Percentiles rank a stretch among this genome's conserved stretches.
These are phyloP conservation scores for Drosophila ustulata DNA, from an alignment of 2,888 invertebrate genomes.

Conservation along the genomic window DNA sequence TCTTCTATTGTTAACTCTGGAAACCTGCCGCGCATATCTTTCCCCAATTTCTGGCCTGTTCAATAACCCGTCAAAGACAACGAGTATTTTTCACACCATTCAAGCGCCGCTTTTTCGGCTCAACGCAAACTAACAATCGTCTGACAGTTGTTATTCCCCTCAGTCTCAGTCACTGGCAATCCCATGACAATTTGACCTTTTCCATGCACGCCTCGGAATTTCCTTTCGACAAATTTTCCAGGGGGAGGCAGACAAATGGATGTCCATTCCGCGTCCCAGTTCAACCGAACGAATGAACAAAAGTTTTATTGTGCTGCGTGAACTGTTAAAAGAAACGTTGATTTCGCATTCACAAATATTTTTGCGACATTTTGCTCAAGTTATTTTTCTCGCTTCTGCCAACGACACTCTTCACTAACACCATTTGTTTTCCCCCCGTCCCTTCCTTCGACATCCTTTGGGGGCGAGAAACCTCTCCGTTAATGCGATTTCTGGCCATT, in stretches of 20 bases:
- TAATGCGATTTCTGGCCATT: conserved; percentile 27
- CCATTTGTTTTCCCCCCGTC: background rate
- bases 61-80: conserved; percentile 44
- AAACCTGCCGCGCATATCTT: conserved; percentile 4
- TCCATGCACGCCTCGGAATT: conserved; percentile 48
- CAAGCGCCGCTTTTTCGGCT: conserved; percentile 26
- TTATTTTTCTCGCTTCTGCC: conserved; percentile 27
- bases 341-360: conserved; percentile 54
- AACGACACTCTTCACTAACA: conserved; percentile 2
- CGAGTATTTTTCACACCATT: conserved; percentile 49
- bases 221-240: background rate
- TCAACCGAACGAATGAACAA: conserved; percentile 49
- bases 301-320: conserved; percentile 54
- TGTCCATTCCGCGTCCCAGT: conserved; percentile 29
- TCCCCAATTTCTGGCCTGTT: conserved; percentile 14
- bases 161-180: conserved; percentile 19
- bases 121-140: conserved; percentile 39
- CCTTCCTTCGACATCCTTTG: background rate
- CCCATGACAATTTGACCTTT: conserved; percentile 50
- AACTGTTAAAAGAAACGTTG: conserved; percentile 53
- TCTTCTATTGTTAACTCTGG: conserved; percentile 8
- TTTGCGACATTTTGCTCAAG: conserved; percentile 44
- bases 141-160: conserved; percentile 16
- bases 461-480: background rate
- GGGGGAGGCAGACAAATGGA: conserved; percentile 34